Evolutionary conservation across 2,797 vertebrate genomes (phyloP).

Genomic region (Thaleichthys pacificus): DNA sequence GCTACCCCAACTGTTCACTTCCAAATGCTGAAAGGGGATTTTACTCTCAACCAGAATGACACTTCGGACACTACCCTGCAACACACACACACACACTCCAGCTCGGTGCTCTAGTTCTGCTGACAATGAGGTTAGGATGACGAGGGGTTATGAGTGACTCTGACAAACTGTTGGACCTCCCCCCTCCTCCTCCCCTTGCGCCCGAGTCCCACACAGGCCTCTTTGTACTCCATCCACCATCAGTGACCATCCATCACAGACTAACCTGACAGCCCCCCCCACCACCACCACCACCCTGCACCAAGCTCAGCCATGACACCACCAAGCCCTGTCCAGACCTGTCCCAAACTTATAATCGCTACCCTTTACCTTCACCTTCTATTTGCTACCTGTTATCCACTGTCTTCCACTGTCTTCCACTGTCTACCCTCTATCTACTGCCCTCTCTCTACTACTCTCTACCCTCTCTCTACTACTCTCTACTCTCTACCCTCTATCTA

Average conservation of each 20-base stretch:
- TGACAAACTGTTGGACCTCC: slow-evolving; percentile 83
- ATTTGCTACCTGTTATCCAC: not conserved
- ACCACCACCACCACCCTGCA: slow-evolving; percentile 38
- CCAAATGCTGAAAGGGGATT: slow-evolving; percentile 59
- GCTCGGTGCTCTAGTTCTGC: slow-evolving; percentile 57
- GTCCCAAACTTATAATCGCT: not conserved
- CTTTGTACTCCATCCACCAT: slow-evolving; percentile 91
- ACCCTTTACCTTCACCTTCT: not conserved
- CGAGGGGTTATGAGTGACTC: slow-evolving; percentile 83
- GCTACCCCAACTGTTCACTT: slow-evolving; percentile 53
- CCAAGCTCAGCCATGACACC: slow-evolving; percentile 33
- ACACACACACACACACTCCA: slow-evolving; percentile 7
- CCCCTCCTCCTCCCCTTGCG: slow-evolving; percentile 55
- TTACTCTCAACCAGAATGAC: slow-evolving; percentile 37
- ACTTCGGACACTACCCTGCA: not conserved
- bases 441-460: not conserved
- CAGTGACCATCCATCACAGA: slow-evolving; percentile 91
- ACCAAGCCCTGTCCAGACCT: not conserved
- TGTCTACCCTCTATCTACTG: not conserved
- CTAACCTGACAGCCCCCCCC: slow-evolving; percentile 87
- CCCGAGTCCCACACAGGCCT: slow-evolving; percentile 75
- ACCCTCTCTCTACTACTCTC: not conserved
- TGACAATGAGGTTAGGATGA: slow-evolving; percentile 76
- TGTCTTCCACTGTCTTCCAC: not conserved
- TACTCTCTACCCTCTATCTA: not conserved